Evolutionary conservation across 2,888 invertebrate species (phyloP).

Genomic region (Lottia scabra): DNA sequence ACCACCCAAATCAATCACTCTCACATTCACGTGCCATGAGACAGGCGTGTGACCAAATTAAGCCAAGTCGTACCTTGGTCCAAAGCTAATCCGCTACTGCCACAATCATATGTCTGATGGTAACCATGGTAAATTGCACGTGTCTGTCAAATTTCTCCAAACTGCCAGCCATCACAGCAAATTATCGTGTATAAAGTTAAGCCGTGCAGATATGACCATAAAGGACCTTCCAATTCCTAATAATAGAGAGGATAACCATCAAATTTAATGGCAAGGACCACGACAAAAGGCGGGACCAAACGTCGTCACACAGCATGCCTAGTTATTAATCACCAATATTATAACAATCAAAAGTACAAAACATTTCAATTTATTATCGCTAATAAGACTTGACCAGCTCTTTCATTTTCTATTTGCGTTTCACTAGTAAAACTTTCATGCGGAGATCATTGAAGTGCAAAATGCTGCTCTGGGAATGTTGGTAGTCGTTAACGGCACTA

Average conservation of each 20-base stretch:
- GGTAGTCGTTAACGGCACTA: no score
- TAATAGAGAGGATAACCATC: background rate
- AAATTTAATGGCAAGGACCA: background rate
- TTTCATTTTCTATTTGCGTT: no score
- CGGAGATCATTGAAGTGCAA: no score
- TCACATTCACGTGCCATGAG: background rate
- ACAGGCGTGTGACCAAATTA: background rate
- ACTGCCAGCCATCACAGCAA: background rate
- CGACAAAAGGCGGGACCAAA: background rate
- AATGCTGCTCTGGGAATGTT: no score
- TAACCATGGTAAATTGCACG: background rate
- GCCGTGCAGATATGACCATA: background rate
- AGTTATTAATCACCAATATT: background rate
- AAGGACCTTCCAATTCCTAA: background rate
- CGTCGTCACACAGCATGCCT: background rate
- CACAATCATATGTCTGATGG: background rate
- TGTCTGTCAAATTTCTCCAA: conserved; percentile 1
- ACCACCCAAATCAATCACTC: background rate
- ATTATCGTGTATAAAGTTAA: conserved; percentile 1
- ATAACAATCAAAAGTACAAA: background rate
- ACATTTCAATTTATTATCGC: background rate
- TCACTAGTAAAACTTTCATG: no score
- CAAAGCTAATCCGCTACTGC: no score
- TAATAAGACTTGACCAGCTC: no score
- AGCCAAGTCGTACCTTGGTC: no score